phyloP scores from a whole-genome alignment of 1,140 invertebrate species.

The Bombus picipes region DNA sequence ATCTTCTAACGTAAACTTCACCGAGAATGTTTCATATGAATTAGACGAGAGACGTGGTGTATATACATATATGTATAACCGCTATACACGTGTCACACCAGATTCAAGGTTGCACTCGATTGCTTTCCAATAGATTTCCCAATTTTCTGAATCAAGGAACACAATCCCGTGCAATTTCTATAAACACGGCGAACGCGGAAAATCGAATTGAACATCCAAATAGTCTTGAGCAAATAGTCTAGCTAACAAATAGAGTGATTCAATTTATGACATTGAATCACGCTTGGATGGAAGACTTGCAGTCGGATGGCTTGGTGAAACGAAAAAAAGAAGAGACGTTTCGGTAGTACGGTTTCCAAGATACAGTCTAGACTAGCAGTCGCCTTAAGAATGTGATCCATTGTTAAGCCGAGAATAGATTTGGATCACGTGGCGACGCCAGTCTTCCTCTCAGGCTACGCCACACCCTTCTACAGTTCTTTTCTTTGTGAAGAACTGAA shows the following conservation, averaged over 20 bases:
- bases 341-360: neutral
- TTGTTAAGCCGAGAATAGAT: slow-evolving; percentile 79
- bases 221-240: neutral
- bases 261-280: neutral
- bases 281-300: neutral
- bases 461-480: neutral
- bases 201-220: neutral
- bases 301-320: no score
- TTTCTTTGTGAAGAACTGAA: neutral
- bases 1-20: no score
- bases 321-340: neutral
- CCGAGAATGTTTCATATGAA: no score
- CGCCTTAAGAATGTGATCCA: slow-evolving; percentile 75
- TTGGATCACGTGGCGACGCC: slow-evolving; percentile 66
- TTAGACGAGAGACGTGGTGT: no score
- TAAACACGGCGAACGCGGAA: neutral
- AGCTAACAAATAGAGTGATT: neutral
- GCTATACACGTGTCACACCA: neutral
- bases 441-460: slow-evolving; percentile 15
- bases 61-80: neutral
- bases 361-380: slow-evolving; percentile 10
- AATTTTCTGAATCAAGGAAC: no score
- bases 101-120: neutral
- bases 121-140: neutral
- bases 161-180: no score